Percentiles rank a stretch among this genome's conserved stretches.
phyloP scores from a whole-genome alignment of 1,140 invertebrate genomes.

The Listronotus oregonensis region DNA sequence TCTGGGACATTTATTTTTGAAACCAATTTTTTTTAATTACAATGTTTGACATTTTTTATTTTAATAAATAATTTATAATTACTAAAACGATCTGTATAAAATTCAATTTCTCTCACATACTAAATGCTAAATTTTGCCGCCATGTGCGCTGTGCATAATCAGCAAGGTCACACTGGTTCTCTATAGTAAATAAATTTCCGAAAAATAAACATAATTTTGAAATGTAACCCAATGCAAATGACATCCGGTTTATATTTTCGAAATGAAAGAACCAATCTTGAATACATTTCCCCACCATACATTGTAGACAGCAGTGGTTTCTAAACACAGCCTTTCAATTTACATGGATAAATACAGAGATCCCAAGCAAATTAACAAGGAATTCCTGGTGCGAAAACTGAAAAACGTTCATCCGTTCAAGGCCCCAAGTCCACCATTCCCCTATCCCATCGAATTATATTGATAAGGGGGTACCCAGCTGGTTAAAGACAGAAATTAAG shows the following conservation, averaged over 20 bases:
- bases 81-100: too few species aligned
- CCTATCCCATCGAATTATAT: constrained; percentile 76
- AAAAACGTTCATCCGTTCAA: constrained; percentile 83
- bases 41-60: too few species aligned
- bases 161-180: too few species aligned
- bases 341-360: constrained; percentile 92
- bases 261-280: constrained; percentile 72
- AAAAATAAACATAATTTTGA: too few species aligned
- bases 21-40: too few species aligned
- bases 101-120: too few species aligned
- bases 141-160: too few species aligned
- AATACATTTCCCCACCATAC: constrained; percentile 82
- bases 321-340: constrained; percentile 80
- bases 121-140: too few species aligned
- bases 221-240: too few species aligned
- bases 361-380: constrained; percentile 82
- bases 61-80: too few species aligned
- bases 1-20: too few species aligned
- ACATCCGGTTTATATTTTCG: constrained; percentile 42
- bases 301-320: constrained; percentile 79
- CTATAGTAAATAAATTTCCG: too few species aligned
- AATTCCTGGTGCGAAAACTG: constrained; percentile 82
- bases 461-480: constrained; percentile 69
- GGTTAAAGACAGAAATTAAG: constrained; percentile 73
- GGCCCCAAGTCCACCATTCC: constrained; percentile 64